These are phyloP conservation scores for Caenorhabditis wallacei DNA, from an alignment of 2,888 invertebrate species.

Conservation along the genomic window DNA sequence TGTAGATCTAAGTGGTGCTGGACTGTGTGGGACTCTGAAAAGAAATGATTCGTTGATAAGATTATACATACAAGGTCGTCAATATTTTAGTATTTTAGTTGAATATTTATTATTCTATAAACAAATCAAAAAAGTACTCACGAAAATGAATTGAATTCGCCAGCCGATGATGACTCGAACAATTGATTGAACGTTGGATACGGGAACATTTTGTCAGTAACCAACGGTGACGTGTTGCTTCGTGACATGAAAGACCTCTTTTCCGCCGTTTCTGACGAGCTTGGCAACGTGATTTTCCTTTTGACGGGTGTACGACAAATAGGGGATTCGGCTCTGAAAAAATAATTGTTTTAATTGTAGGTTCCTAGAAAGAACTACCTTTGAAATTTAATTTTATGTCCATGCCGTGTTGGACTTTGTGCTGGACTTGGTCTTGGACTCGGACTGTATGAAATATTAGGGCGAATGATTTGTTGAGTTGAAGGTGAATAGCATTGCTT, in stretches of 20 bases:
- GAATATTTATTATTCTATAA: not conserved
- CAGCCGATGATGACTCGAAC: constrained; percentile 13
- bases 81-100: too few relatives aligned
- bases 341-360: not conserved
- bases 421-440: constrained; percentile 70
- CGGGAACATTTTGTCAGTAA: constrained; percentile 68
- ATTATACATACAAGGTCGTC: too few relatives aligned
- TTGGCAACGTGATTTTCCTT: constrained; percentile 43
- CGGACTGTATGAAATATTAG: constrained; percentile 82
- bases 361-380: constrained; percentile 17
- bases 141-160: constrained; percentile 58
- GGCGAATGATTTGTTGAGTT: constrained; percentile 81
- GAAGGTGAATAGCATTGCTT: constrained; percentile 82
- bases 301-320: constrained; percentile 42
- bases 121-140: constrained; percentile 16
- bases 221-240: constrained; percentile 70
- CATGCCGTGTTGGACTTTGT: constrained; percentile 67
- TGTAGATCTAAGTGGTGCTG: constrained; percentile 16
- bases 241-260: constrained; percentile 42
- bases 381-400: constrained; percentile 50
- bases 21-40: constrained; percentile 62
- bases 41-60: not conserved
- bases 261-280: constrained; percentile 20
- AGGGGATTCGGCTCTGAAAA: constrained; percentile 59
- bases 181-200: constrained; percentile 52